These are phyloP conservation scores for Callorhinus ursinus DNA, from an alignment of 2,113 vertebrate species.

Conservation along the genomic window DNA sequence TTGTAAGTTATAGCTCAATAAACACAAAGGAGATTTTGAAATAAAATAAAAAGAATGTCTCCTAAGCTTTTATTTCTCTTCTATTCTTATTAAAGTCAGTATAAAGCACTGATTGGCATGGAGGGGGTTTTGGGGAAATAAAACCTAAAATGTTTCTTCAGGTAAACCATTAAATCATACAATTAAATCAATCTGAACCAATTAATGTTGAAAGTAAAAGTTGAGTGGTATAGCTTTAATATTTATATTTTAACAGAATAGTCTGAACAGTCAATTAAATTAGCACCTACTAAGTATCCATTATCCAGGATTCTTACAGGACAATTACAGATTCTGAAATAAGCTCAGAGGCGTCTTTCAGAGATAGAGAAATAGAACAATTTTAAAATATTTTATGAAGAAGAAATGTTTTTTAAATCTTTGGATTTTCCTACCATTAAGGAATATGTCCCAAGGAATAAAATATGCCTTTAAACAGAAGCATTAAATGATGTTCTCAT, in stretches of 20 bases:
- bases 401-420: background rate
- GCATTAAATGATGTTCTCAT: background rate
- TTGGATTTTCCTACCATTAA: background rate
- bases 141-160: constrained; percentile 8
- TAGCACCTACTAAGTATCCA: background rate
- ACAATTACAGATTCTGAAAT: background rate
- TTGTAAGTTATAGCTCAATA: background rate
- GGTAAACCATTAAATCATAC: background rate
- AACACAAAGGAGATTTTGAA: background rate
- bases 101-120: background rate
- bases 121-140: background rate
- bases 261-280: background rate
- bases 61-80: background rate
- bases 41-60: background rate
- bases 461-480: background rate
- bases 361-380: background rate
- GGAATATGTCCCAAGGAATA: background rate
- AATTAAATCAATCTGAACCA: constrained; percentile 7
- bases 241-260: background rate
- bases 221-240: background rate
- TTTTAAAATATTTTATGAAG: background rate
- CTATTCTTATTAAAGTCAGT: background rate
- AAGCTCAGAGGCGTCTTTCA: background rate
- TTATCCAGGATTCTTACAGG: background rate
- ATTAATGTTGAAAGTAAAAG: background rate